Conservation (phyloP, 1,140 invertebrate genomes). For the Luehdorfia chinensis region DNA sequence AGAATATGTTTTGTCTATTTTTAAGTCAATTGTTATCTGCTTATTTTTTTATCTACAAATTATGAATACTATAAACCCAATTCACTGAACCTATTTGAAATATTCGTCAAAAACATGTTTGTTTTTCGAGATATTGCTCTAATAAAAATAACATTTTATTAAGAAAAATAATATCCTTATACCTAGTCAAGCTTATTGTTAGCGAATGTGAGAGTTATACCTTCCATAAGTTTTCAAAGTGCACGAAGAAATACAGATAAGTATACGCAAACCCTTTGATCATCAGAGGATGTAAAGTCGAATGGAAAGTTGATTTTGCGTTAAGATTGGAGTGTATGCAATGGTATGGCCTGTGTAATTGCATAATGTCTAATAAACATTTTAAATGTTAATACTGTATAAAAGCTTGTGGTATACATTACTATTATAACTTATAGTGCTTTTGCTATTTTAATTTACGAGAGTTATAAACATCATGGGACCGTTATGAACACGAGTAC, state of each 20-base stretch:
- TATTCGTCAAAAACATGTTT: no score
- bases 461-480: no score
- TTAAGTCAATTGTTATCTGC: background rate
- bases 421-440: background rate
- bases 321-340: conserved; percentile 16
- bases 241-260: conserved; percentile 14
- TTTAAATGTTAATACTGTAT: conserved; percentile 6
- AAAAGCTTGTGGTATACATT: background rate
- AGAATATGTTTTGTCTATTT: conserved; percentile 5
- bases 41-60: no score
- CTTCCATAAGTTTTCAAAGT: conserved; percentile 17
- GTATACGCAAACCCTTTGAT: conserved; percentile 12
- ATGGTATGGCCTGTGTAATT: conserved; percentile 13
- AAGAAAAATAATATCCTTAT: no score
- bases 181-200: no score
- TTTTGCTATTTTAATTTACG: no score
- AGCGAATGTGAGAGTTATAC: background rate
- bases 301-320: conserved; percentile 18
- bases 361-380: conserved; percentile 18
- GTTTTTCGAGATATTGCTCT: no score
- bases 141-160: no score
- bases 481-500: no score
- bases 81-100: no score
- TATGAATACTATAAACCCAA: no score
- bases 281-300: conserved; percentile 18